Conservation (phyloP, 1,140 invertebrate species). For the Eulimnadia texana region DNA sequence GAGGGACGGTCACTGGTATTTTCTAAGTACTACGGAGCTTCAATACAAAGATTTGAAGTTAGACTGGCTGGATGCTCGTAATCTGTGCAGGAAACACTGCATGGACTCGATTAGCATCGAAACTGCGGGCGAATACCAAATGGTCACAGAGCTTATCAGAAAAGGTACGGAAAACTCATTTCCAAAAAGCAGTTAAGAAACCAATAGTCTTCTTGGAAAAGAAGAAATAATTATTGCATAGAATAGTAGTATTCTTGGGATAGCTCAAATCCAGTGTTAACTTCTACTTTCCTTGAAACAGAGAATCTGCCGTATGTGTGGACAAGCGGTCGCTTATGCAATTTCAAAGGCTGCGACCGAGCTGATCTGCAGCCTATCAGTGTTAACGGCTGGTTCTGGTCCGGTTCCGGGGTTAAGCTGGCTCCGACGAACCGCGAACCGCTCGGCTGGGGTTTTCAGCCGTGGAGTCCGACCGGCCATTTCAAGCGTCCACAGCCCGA, state of each 20-base stretch:
- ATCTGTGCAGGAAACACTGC: slow-evolving; percentile 76
- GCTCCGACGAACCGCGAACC: slow-evolving; percentile 51
- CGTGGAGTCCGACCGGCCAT: slow-evolving; percentile 74
- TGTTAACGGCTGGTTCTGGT: slow-evolving; percentile 84
- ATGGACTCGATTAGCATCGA: slow-evolving; percentile 82
- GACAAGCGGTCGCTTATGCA: slow-evolving; percentile 76
- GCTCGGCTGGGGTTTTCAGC: slow-evolving; percentile 29
- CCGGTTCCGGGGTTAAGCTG: slow-evolving; percentile 73
- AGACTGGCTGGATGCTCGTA: slow-evolving; percentile 79
- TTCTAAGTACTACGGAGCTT: slow-evolving; percentile 68
- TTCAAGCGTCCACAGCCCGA: slow-evolving; percentile 74
- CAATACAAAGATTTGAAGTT: slow-evolving; percentile 58
- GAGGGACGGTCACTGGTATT: slow-evolving; percentile 72
- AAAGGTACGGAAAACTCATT: slow-evolving; percentile 59
- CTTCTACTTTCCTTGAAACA: slow-evolving; percentile 24
- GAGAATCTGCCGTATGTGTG: slow-evolving; percentile 84
- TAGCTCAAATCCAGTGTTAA: neutral
- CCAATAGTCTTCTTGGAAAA: no score
- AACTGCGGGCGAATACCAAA: slow-evolving; percentile 74
- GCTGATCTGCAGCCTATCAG: slow-evolving; percentile 70
- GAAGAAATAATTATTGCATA: no score
- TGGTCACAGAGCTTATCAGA: slow-evolving; percentile 70
- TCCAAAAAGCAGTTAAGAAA: slow-evolving; percentile 5
- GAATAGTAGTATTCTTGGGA: no score
- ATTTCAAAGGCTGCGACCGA: slow-evolving; percentile 82